Percentiles rank a stretch among this genome's conserved stretches.
Evolutionary conservation across 1,140 invertebrate genomes (phyloP).

Genomic region (Dendroctonus ponderosae): DNA sequence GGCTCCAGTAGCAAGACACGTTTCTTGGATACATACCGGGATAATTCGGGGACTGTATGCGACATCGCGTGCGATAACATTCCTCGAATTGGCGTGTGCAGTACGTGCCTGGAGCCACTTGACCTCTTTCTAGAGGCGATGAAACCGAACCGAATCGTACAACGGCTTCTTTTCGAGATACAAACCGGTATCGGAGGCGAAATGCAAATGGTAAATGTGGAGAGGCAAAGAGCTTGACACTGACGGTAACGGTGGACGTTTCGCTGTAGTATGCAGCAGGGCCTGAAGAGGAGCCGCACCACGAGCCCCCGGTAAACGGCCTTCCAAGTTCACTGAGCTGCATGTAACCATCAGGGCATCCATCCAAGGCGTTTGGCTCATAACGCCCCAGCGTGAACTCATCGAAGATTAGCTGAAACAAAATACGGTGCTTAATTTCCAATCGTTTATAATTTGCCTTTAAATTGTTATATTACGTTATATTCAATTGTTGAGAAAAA

Average conservation of each 20-base stretch:
- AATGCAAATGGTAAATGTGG: conserved; percentile 71
- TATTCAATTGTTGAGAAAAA: too few relatives aligned
- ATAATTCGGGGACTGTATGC: conserved; percentile 84
- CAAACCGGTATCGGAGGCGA: conserved; percentile 74
- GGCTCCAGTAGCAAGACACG: conserved; percentile 77
- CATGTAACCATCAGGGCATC: conserved; percentile 81
- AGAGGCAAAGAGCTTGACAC: conserved; percentile 66
- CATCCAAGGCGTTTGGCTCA: conserved; percentile 63
- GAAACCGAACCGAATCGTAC: conserved; percentile 72
- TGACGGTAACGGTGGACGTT: conserved; percentile 77
- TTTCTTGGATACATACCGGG: conserved; percentile 88
- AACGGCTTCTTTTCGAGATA: conserved; percentile 70
- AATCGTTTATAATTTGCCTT: not conserved
- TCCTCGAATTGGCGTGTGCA: conserved; percentile 85
- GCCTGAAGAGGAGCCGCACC: conserved; percentile 74
- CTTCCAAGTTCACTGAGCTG: conserved; percentile 76
- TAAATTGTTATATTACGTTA: too few relatives aligned
- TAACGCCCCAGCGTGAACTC: conserved; percentile 77
- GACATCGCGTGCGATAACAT: conserved; percentile 78
- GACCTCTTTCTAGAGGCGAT: conserved; percentile 71
- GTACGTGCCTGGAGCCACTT: conserved; percentile 80
- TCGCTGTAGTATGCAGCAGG: conserved; percentile 83
- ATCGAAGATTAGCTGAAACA: conserved; percentile 73
- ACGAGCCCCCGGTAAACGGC: conserved; percentile 79
- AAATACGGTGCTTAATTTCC: conserved; percentile 12